phyloP scores from a whole-genome alignment of 2,797 vertebrate species.

The Pseudocheirus occidentalis region DNA sequence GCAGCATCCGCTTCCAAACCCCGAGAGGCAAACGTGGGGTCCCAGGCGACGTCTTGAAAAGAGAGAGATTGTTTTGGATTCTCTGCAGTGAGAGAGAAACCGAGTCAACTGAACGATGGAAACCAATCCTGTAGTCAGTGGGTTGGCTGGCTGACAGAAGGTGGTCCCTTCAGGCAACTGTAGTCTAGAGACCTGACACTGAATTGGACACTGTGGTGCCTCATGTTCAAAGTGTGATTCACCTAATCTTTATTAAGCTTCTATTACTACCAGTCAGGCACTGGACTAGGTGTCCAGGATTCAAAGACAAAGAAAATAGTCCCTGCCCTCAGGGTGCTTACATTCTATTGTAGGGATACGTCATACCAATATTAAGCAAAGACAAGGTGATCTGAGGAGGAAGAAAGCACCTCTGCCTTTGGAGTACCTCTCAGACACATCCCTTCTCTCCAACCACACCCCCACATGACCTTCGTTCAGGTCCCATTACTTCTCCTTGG shows the following conservation, averaged over 20 bases:
- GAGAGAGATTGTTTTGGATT: background rate
- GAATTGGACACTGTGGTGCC: background rate
- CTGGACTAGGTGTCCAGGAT: background rate
- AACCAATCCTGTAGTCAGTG: background rate
- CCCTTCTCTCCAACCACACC: background rate
- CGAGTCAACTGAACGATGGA: background rate
- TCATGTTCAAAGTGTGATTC: background rate
- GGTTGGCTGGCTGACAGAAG: background rate
- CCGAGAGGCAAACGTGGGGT: conserved; percentile 86
- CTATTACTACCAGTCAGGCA: background rate
- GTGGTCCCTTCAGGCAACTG: background rate
- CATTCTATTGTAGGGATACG: background rate
- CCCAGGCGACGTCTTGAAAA: conserved; percentile 83
- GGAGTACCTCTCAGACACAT: background rate
- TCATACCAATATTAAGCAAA: background rate
- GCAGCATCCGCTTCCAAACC: conserved; percentile 86
- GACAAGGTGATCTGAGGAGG: background rate
- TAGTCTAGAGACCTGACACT: background rate
- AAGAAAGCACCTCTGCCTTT: background rate
- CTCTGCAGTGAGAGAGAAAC: background rate
- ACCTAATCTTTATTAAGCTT: background rate
- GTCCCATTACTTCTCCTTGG: background rate
- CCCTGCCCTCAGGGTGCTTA: background rate
- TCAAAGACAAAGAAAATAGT: background rate
- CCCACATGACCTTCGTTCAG: background rate